Base-by-base conservation (phyloP, 2,797 vertebrate genomes). In the Sebastiscus tertius region DNA sequence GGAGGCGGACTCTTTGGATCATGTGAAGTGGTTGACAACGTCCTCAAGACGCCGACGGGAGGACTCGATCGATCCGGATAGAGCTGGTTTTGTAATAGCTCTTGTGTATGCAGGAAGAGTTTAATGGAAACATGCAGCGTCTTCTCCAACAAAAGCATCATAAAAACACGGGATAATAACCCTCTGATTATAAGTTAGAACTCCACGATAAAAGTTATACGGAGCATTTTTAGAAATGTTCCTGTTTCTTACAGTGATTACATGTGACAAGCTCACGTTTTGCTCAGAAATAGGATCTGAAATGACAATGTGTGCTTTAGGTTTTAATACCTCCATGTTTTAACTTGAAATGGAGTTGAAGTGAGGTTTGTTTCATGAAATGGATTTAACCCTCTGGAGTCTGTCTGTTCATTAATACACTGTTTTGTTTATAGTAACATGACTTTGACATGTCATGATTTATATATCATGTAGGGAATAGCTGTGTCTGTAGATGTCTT, bases 1-100 rank as follows among this genome's bases (percentile, higher is more conserved):
- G 81, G 73, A 42, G 72, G 72, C 60, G 9, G 81, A 33, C 72
- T 34, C 75, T 59, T 61, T 81, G 81, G 5, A 22, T 20, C 36
- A 49, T 85, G 68, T 85, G 82, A 88, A 88, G 89, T 77, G 84
- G 86, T 86, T 26, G 61, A 55, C 54, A 59, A 34, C 8, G 66
- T 69, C 79, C 68, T 52, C 56, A 20, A 55, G 71, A 73, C 33
- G 34, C 65, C 67, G 64, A 36, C 31, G 22, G 62, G 27, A 20
- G 22, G 75, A 42, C 80, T 34, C 11, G 5, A 87, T 81, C 62
- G 71, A 81, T 87, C 75, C 16, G 27, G 68, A 84, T 33, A 5
- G 20, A 77, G 62, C 69, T 49, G 71, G 63, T 84, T 67, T 60
- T 77, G 73, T 66, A 78, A 81, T 7, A 31, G 33, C 34, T 11